These are phyloP conservation scores for Microcebus jonahi DNA, from an alignment of 2,113 vertebrate species.

Conservation along the genomic window DNA sequence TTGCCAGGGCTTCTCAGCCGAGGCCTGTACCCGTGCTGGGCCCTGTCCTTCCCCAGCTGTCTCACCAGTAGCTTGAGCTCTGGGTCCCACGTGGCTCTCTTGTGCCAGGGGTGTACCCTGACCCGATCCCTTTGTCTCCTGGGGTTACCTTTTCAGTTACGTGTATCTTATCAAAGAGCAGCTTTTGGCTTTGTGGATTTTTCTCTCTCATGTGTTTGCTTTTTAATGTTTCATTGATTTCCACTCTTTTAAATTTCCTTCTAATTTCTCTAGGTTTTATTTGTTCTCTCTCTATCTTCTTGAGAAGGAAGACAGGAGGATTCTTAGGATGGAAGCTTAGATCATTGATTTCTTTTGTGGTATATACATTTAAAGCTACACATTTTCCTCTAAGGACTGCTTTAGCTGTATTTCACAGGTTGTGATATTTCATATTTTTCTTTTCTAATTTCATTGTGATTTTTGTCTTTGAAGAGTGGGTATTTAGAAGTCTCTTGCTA, in stretches of 20 bases:
- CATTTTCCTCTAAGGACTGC: neutral
- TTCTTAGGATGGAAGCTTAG: neutral
- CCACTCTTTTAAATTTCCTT: neutral
- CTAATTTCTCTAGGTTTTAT: neutral
- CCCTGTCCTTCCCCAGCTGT: accelerated
- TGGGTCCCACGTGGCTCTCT: neutral
- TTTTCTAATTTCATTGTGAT: conserved; percentile 16
- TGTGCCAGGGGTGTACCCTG: neutral
- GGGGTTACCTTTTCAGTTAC: neutral
- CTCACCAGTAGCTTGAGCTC: neutral
- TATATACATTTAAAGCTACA: neutral
- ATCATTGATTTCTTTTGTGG: neutral
- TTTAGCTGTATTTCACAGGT: neutral
- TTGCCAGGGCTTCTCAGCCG: neutral
- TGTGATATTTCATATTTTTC: neutral
- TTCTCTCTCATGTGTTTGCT: neutral
- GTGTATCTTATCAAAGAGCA: neutral
- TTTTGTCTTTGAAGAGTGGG: neutral
- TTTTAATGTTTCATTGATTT: conserved; percentile 26
- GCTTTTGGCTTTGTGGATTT: neutral
- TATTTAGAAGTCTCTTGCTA: neutral
- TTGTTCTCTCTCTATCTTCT: neutral
- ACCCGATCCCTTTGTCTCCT: neutral
- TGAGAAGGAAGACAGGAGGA: conserved; percentile 5
- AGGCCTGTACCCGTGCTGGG: neutral